These are phyloP conservation scores for Leptothorax acervorum DNA, from an alignment of 2,888 invertebrate genomes.

Conservation along the genomic window DNA sequence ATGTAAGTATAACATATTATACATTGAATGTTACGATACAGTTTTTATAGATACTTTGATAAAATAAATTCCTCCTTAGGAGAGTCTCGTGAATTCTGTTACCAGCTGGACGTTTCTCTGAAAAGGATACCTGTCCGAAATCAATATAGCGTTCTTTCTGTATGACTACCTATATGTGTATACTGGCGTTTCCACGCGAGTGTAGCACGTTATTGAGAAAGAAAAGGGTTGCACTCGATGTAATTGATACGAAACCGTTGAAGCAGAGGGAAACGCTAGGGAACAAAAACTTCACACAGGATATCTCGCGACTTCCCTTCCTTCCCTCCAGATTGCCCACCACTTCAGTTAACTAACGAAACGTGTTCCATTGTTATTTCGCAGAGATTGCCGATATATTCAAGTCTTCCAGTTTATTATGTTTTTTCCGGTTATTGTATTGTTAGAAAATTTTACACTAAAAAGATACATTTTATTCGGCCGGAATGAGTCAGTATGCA, in stretches of 20 bases:
- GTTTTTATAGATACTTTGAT: background rate
- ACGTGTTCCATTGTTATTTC: slow-evolving; percentile 10
- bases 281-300: slow-evolving; percentile 39
- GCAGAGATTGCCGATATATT: slow-evolving; percentile 4
- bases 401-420: background rate
- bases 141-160: slow-evolving; percentile 21
- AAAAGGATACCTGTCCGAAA: slow-evolving; percentile 26
- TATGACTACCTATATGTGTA: background rate
- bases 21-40: background rate
- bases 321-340: slow-evolving; percentile 6
- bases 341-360: slow-evolving; percentile 11
- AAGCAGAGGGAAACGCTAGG: slow-evolving; percentile 42
- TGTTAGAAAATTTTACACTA: background rate
- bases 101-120: background rate
- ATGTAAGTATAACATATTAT: background rate
- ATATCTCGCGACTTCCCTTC: slow-evolving; percentile 39
- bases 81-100: slow-evolving; percentile 8
- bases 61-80: background rate
- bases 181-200: slow-evolving; percentile 6
- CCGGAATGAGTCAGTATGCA: background rate
- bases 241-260: slow-evolving; percentile 58
- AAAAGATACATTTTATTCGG: background rate
- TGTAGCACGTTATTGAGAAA: slow-evolving; percentile 33
- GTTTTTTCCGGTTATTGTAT: background rate
- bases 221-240: slow-evolving; percentile 55